Evolutionary conservation across 2,888 invertebrate genomes (phyloP).

Genomic region (Harpalus rubripes): DNA sequence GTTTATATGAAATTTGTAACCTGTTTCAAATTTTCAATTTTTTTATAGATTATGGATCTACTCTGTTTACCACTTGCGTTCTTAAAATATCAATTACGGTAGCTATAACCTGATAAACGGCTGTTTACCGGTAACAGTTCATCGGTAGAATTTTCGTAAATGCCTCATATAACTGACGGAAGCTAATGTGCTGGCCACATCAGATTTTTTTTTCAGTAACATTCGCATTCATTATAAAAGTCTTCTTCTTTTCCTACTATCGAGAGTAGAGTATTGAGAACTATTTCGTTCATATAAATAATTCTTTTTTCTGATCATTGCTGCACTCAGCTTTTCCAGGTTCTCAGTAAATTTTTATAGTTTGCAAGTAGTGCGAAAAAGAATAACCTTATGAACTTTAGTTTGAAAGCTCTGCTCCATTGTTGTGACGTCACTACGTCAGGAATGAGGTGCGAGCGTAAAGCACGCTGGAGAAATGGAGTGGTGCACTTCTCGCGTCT

Average conservation of each 20-base stretch:
- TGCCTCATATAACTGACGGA: too few relatives aligned
- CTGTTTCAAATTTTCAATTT: too few relatives aligned
- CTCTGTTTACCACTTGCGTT: too few relatives aligned
- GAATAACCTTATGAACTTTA: slow-evolving; percentile 38
- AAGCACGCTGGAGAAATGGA: slow-evolving; percentile 20
- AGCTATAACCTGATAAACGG: too few relatives aligned
- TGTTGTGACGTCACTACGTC: slow-evolving; percentile 25
- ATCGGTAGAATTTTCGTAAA: too few relatives aligned
- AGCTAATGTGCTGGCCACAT: too few relatives aligned
- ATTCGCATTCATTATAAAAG: too few relatives aligned
- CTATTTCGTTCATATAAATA: not conserved
- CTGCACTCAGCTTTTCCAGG: not conserved
- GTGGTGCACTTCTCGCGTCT: slow-evolving; percentile 34
- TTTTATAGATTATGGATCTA: too few relatives aligned
- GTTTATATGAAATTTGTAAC: too few relatives aligned
- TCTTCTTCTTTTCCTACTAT: not conserved
- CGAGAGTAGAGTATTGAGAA: not conserved
- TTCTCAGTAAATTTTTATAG: not conserved
- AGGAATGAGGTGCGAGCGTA: slow-evolving; percentile 25
- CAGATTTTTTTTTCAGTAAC: too few relatives aligned
- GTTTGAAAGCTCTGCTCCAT: slow-evolving; percentile 8
- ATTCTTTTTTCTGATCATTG: not conserved
- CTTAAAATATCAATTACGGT: too few relatives aligned
- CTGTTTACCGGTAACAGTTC: too few relatives aligned
- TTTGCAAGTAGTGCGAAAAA: not conserved